Conservation (phyloP, 2,797 vertebrate species). For the Corythornis leucogaster region DNA sequence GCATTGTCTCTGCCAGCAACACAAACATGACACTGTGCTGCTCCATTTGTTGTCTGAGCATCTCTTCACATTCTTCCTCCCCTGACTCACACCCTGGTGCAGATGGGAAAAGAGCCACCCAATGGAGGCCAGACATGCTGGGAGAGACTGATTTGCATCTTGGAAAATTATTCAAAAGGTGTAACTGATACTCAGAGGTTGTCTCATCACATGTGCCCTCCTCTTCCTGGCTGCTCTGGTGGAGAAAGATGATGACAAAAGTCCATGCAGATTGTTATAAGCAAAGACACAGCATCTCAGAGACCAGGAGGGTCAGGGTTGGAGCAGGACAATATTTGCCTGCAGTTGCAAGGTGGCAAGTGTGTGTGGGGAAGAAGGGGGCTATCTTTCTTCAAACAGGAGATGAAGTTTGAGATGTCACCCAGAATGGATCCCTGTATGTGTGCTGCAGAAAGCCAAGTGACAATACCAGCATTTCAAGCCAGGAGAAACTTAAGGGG, state of each 20-base stretch:
- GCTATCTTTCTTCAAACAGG: neutral
- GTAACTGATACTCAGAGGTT: neutral
- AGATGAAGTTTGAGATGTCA: neutral
- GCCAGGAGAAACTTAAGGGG: neutral
- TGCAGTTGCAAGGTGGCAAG: neutral
- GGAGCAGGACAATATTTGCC: neutral
- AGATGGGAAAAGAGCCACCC: neutral
- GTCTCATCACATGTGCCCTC: neutral
- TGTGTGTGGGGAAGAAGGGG: neutral
- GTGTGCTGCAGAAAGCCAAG: neutral
- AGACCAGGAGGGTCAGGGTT: neutral
- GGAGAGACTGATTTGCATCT: neutral
- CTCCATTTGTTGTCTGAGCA: neutral
- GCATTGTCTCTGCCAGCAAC: neutral
- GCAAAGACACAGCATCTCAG: neutral
- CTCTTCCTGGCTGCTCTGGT: neutral
- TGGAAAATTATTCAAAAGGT: conserved; percentile 6
- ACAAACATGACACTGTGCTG: neutral
- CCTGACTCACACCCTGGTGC: conserved; percentile 41
- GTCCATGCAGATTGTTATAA: neutral
- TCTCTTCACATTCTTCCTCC: conserved; percentile 20
- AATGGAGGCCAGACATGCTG: neutral
- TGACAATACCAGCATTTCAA: neutral
- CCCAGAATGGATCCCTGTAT: neutral
- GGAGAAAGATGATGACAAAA: neutral